phyloP scores from a whole-genome alignment of 2,113 vertebrate genomes.

The Sylvia atricapilla region DNA sequence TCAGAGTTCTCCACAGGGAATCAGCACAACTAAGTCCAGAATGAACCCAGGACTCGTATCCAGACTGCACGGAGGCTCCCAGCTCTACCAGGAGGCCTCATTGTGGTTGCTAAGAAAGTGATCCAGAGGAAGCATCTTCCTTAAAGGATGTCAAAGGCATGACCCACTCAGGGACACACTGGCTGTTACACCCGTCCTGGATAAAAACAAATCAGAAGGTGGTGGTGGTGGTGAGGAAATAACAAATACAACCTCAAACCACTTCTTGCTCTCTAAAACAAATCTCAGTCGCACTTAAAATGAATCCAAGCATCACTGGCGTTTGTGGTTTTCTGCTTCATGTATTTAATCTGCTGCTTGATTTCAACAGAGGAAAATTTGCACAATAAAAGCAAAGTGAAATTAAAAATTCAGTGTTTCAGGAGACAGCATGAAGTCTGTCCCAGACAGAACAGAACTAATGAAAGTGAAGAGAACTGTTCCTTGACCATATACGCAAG shows the following conservation, averaged over 20 bases:
- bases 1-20: not conserved
- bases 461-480: not conserved
- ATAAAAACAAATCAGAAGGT: not conserved
- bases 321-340: not conserved
- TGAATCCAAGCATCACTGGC: not conserved
- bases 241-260: not conserved
- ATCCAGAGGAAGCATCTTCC: not conserved
- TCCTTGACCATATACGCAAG: not conserved
- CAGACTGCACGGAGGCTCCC: not conserved
- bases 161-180: not conserved
- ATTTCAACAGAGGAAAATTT: not conserved
- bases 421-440: not conserved
- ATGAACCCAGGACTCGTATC: not conserved
- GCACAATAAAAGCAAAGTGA: not conserved
- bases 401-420: not conserved
- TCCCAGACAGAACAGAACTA: not conserved
- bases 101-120: not conserved
- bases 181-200: not conserved
- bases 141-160: not conserved
- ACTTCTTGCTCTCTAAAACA: not conserved
- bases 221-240: not conserved
- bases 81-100: not conserved
- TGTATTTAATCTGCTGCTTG: not conserved
- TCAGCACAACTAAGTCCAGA: not conserved
- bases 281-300: not conserved